These are phyloP conservation scores for Callopanchax toddi DNA, from an alignment of 2,113 vertebrate genomes.

Conservation along the genomic window DNA sequence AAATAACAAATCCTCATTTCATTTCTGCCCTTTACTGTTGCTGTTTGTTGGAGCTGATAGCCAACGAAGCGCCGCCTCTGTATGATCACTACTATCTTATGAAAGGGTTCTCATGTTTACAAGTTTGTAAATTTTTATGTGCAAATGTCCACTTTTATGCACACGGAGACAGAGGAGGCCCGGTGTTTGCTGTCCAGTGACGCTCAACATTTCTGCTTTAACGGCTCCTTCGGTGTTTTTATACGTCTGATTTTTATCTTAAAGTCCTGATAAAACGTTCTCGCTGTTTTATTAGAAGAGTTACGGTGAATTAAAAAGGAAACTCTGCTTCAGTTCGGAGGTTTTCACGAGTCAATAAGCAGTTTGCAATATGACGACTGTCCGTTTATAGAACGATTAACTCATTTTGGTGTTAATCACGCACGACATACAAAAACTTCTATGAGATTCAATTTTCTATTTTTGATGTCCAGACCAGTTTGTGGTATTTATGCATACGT, in stretches of 20 bases:
- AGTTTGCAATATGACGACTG: constrained; percentile 52
- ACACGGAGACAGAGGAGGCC: constrained; percentile 39
- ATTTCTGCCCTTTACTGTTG: constrained; percentile 34
- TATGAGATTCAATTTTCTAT: constrained; percentile 61
- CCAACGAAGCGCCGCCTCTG: constrained; percentile 27
- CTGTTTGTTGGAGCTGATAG: constrained; percentile 36
- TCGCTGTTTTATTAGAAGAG: constrained; percentile 27
- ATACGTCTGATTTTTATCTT: constrained; percentile 30
- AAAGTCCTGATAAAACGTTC: constrained; percentile 32
- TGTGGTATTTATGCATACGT: constrained; percentile 75
- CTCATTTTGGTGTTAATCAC: constrained; percentile 66
- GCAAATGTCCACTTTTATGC: constrained; percentile 52
- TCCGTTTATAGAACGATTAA: constrained; percentile 68
- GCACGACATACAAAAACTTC: constrained; percentile 53
- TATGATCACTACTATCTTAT: constrained; percentile 32
- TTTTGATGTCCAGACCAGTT: constrained; percentile 72
- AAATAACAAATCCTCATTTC: constrained; percentile 14
- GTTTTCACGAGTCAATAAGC: constrained; percentile 59
- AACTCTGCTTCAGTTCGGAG: constrained; percentile 23
- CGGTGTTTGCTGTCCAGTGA: constrained; percentile 50
- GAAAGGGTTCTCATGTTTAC: constrained; percentile 58
- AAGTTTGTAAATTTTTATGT: constrained; percentile 55
- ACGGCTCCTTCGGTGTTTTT: constrained; percentile 43
- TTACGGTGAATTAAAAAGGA: constrained; percentile 26
- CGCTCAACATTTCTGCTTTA: constrained; percentile 35